phyloP scores from a whole-genome alignment of 1,140 invertebrate genomes.

The Heliconius melpomene region DNA sequence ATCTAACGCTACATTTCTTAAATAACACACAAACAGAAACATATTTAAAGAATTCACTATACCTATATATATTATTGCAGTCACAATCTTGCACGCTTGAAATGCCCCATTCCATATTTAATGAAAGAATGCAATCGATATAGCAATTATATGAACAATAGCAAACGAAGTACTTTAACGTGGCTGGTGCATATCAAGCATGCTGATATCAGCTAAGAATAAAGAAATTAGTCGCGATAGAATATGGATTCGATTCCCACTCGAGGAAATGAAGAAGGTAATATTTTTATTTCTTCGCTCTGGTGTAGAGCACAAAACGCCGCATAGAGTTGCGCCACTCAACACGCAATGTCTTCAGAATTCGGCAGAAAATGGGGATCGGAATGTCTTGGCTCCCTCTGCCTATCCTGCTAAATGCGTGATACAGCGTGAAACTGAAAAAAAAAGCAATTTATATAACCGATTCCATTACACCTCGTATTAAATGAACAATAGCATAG shows the following conservation, averaged over 20 bases:
- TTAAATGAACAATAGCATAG: not conserved
- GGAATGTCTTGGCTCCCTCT: too few species aligned
- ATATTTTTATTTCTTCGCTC: too few species aligned
- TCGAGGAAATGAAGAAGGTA: too few species aligned
- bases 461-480: not conserved
- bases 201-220: not conserved
- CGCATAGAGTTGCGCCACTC: too few species aligned
- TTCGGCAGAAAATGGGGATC: too few species aligned
- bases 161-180: slow-evolving; percentile 10
- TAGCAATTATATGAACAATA: not conserved
- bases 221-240: not conserved
- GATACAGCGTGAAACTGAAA: too few species aligned
- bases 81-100: not conserved
- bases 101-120: not conserved
- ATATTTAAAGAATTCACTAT: not conserved
- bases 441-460: not conserved
- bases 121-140: slow-evolving; percentile 7
- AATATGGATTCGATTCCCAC: too few species aligned
- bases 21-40: not conserved
- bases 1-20: not conserved
- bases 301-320: too few species aligned
- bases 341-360: too few species aligned
- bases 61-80: not conserved
- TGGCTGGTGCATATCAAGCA: not conserved
- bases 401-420: too few species aligned